Conservation (phyloP, 2,888 invertebrate genomes). For the Caenorhabditis zanzibari region DNA sequence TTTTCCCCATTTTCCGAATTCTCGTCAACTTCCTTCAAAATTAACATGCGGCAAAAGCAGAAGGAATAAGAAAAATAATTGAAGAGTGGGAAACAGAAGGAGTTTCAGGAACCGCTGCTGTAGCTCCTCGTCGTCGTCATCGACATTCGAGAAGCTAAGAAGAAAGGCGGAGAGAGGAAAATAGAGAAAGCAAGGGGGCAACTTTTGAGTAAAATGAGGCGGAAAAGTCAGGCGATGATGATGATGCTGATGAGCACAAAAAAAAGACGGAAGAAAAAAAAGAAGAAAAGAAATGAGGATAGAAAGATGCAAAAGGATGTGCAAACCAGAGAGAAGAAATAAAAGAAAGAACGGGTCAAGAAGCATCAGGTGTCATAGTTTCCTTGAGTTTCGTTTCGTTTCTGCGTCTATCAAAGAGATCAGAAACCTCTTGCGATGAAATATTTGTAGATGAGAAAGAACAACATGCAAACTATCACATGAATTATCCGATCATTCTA, state of each 20-base stretch:
- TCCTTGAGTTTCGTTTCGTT: constrained; percentile 18
- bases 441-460: background rate
- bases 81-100: constrained; percentile 17
- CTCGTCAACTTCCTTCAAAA: constrained; percentile 7
- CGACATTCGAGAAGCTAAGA: constrained; percentile 24
- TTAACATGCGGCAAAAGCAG: constrained; percentile 26
- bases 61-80: constrained; percentile 20
- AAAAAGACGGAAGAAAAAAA: constrained; percentile 24
- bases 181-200: constrained; percentile 21
- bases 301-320: constrained; percentile 25
- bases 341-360: constrained; percentile 43
- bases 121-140: constrained; percentile 4
- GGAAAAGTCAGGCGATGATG: constrained; percentile 56
- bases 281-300: constrained; percentile 25
- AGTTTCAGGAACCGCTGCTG: constrained; percentile 35
- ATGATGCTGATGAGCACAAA: constrained; percentile 27
- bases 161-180: background rate
- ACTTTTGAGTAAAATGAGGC: constrained; percentile 63
- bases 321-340: constrained; percentile 12
- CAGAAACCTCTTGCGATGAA: constrained; percentile 9
- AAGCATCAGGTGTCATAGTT: constrained; percentile 49
- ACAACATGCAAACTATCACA: background rate
- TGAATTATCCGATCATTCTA: background rate
- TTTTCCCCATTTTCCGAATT: constrained; percentile 8
- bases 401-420: constrained; percentile 12